A percentile compares a stretch with the other conserved stretches of the same genome.
Evolutionary conservation across 2,797 vertebrate genomes (phyloP).

Genomic region (Anableps anableps): DNA sequence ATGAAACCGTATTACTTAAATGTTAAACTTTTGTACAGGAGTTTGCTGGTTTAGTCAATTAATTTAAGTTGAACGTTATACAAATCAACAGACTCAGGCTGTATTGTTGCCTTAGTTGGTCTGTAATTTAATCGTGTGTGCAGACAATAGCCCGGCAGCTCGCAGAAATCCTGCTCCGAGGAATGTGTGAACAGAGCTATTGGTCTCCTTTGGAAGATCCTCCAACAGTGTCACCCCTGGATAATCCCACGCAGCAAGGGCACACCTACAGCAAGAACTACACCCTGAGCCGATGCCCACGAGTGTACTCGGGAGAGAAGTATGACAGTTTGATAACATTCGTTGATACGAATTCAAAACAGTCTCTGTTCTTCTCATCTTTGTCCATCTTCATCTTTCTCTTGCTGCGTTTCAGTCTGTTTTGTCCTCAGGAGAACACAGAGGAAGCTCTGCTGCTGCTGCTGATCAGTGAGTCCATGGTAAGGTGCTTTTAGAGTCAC

Average conservation of each 20-base stretch:
- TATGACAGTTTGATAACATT: constrained; percentile 63
- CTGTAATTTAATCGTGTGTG: constrained; percentile 23
- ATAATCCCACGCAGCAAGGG: constrained; percentile 90
- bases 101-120: not conserved
- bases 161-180: constrained; percentile 95
- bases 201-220: constrained; percentile 98
- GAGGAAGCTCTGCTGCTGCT: constrained; percentile 96
- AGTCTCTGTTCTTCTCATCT: constrained; percentile 14
- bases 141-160: constrained; percentile 98
- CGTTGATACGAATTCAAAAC: constrained; percentile 5
- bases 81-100: not conserved
- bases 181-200: constrained; percentile 99
- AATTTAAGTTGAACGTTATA: not conserved
- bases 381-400: constrained; percentile 21
- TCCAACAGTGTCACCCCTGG: constrained; percentile 91
- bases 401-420: constrained; percentile 82
- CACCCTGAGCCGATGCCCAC: constrained; percentile 87
- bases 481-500: constrained; percentile 70
- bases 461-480: constrained; percentile 99
- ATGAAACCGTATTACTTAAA: not conserved
- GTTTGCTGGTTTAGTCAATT: not conserved
- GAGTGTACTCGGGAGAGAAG: constrained; percentile 96
- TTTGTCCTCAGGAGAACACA: constrained; percentile 99
- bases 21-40: not conserved
- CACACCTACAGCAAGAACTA: constrained; percentile 88